These are phyloP conservation scores for Theristicus caerulescens DNA, from an alignment of 2,113 vertebrate genomes.

Conservation along the genomic window DNA sequence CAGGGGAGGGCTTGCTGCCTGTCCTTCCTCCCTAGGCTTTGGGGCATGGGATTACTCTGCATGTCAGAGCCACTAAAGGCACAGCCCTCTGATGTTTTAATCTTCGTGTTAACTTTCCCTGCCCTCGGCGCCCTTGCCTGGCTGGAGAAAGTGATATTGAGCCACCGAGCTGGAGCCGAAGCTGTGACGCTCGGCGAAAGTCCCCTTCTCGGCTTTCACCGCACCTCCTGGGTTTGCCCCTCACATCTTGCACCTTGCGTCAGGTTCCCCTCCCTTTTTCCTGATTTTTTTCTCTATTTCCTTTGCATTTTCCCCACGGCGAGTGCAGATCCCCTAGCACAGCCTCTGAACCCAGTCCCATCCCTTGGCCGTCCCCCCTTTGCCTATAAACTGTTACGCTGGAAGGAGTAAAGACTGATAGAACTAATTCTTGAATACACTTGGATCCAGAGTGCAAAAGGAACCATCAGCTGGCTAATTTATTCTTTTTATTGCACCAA, in stretches of 20 bases:
- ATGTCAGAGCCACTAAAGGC: constrained; percentile 73
- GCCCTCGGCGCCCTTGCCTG: constrained; percentile 59
- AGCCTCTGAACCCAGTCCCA: not conserved
- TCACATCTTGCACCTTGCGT: not conserved
- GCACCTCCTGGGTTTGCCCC: not conserved
- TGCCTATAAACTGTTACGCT: not conserved
- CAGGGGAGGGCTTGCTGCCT: constrained; percentile 23
- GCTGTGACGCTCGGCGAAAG: not conserved
- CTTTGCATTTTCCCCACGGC: not conserved
- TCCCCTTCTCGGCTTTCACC: not conserved
- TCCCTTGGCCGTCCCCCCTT: not conserved
- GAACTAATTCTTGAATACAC: not conserved
- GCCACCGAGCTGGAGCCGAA: not conserved
- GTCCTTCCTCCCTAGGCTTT: constrained; percentile 57
- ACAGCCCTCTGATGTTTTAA: constrained; percentile 76
- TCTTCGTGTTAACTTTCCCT: constrained; percentile 70
- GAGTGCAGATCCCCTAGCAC: not conserved
- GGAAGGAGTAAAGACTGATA: not conserved
- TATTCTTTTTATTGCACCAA: constrained; percentile 57
- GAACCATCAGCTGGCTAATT: constrained; percentile 46
- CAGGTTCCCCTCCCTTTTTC: not conserved
- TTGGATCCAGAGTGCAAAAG: constrained; percentile 15
- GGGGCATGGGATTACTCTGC: constrained; percentile 73
- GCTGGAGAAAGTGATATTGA: constrained; percentile 63
- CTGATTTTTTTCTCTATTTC: not conserved